Evolutionary conservation across 2,888 invertebrate genomes (phyloP), one percentile per base, ranked within the genome.

Genomic region (Chloroclysta siterata): DNA sequence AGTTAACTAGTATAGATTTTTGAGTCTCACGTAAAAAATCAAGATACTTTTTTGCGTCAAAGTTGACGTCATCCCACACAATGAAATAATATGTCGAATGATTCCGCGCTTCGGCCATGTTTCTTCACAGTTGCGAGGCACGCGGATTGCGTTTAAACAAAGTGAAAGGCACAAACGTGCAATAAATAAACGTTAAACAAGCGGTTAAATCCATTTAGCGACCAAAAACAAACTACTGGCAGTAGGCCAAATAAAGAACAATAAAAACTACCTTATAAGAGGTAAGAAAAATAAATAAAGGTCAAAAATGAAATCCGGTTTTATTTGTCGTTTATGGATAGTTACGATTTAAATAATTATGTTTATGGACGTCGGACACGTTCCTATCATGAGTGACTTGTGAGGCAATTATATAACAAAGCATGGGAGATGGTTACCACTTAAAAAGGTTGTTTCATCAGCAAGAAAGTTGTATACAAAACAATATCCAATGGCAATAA

Each of bases 281-380:
- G 22, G 33, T 7, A 33, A 33, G 33, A 33, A 33, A 33, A 7
- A 33, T 8, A 33, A 7, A 7, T 33, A 11, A 8, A 46, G 46
- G 46, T 46, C 17, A 17, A 46, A 46, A 17, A 46, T 46, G 6
- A 0, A 46, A 46, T 46, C 46, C 46, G 46, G 46, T 46, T 46
- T 17, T 2, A 46, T 15, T 22, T 22, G 22, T 22, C 3, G 22
- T n/a, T n/a, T n/a, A 22, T 2, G 22, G 22, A 22, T 22, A 1
- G 22, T 1, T 22, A 22, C 3, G 22, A 22, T 22, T 22, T 22
- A 22, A 22, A 2, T 22, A 22, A 22, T 22, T n/a, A n/a, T n/a
- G n/a, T 22, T 22, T 22, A 22, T 22, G 22, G 3, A 2, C 22
- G 22, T 22, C 3, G 22, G 22, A 22, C 22, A 22, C 3, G 22